Evolutionary conservation across 2,113 vertebrate genomes (phyloP).

Genomic region (Rhea pennata): DNA sequence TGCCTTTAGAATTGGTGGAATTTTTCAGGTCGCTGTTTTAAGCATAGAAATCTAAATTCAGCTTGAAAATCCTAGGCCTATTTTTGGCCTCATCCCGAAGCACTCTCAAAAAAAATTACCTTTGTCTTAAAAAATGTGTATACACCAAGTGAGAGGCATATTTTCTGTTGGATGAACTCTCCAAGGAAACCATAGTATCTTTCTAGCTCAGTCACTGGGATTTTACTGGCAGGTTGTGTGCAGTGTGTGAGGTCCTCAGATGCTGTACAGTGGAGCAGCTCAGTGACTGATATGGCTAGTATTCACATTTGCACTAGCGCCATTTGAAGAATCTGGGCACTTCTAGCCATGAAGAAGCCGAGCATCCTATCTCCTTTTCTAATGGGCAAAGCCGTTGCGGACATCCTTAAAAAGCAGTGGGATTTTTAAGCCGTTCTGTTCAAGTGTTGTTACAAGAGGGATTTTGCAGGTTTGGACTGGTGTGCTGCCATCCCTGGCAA

Average conservation of each 20-base stretch:
- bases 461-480: conserved; percentile 36
- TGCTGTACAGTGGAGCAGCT: background rate
- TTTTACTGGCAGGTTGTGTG: conserved; percentile 9
- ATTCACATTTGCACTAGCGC: background rate
- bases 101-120: background rate
- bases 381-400: background rate
- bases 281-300: background rate
- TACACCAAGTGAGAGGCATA: background rate
- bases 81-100: background rate
- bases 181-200: conserved; percentile 30
- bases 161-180: conserved; percentile 42
- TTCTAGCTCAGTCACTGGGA: conserved; percentile 2
- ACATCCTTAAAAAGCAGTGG: conserved; percentile 21
- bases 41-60: background rate
- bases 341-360: background rate
- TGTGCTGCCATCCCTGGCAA: conserved; percentile 54
- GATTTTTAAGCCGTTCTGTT: conserved; percentile 24
- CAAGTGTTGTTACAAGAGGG: conserved; percentile 29
- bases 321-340: background rate
- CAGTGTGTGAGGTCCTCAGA: conserved; percentile 30
- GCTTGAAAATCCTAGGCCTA: background rate
- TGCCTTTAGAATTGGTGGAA: conserved; percentile 11
- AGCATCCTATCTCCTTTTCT: background rate
- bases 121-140: background rate
- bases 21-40: background rate